A percentile compares a stretch with the other conserved stretches of the same genome.
Conservation (phyloP, 2,797 vertebrate species). For the Enteromius fasciolatus region DNA sequence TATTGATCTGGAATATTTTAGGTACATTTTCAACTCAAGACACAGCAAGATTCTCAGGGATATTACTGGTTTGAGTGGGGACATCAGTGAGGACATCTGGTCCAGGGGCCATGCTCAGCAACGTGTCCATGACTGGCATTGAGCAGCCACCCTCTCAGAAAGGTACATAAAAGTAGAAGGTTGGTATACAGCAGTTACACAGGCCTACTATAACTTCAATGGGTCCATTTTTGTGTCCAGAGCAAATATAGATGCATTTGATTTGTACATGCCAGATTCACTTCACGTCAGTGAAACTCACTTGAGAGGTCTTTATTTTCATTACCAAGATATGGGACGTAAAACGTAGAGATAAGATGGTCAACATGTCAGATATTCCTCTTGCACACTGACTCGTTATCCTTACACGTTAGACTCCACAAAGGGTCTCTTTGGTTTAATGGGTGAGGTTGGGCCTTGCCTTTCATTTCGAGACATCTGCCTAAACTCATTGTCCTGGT, state of each 20-base stretch:
- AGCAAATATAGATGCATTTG: conserved; percentile 69
- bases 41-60: background rate
- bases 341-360: conserved; percentile 1
- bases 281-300: conserved; percentile 59
- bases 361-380: conserved; percentile 14
- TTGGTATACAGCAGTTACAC: conserved; percentile 46
- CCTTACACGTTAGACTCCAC: conserved; percentile 97
- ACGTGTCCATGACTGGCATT: conserved; percentile 1
- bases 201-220: conserved; percentile 25
- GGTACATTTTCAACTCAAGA: conserved; percentile 50
- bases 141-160: background rate
- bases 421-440: conserved; percentile 99
- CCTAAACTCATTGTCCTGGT: conserved; percentile 89
- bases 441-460: conserved; percentile 90
- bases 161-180: conserved; percentile 35
- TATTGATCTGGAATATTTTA: conserved; percentile 58
- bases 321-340: conserved; percentile 24
- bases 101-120: conserved; percentile 16
- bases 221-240: conserved; percentile 67
- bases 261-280: conserved; percentile 60
- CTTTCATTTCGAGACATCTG: conserved; percentile 84
- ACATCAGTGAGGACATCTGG: background rate
- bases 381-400: background rate
- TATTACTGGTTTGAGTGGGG: conserved; percentile 18
- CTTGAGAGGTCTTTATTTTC: conserved; percentile 26